Base-by-base conservation (phyloP, 2,113 vertebrate genomes). In the Tinamus guttatus region DNA sequence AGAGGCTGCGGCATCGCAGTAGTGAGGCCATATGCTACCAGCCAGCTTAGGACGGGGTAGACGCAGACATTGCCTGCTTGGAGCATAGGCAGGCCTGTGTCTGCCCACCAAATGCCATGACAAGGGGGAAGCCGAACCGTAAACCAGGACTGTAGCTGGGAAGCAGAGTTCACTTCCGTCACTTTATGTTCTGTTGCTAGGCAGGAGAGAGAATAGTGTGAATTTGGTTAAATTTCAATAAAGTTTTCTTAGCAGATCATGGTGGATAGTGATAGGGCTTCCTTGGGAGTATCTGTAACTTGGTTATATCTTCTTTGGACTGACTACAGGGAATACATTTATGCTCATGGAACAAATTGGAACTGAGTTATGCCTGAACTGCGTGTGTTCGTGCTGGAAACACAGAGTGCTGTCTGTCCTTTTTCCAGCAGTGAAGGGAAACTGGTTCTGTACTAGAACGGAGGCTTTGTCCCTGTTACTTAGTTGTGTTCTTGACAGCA, bases 101-200 rank as follows among this genome's bases (percentile, higher is more conserved):
- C 40, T 89, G 65, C 15, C 51, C 6, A 8, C 19, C 54, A 65
- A 58, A 64, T 47, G 28, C 9, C 25, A 1, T 2, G 9, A 52
- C 34, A 43, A 32, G 15, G 4, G 1, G 16, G n/a, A 59, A 87
- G 27, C 30, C 71, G 65, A 40, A 40, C 4, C 9, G 27, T 34
- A 47, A 87, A 18, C 5, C 34, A 36, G 9, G 1, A 3, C 38
- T 40, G 0, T 11, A 16, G 21, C 62, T 28, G 0, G n/a, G 25
- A 30, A 36, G 32, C 11, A 68, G 67, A 64, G 38, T 27, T 51
- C 20, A 41, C 16, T 16, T 62, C 43, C 25, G 7, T 15, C 10
- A n/a, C 32, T n/a, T 8, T 5, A 8, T 4, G 12, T 34, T 17
- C 36, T 28, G 13, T 36, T 25, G 27, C 11, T 58, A 70, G 78